Base-by-base conservation (phyloP, 2,113 vertebrate species). In the Haemorhous mexicanus region DNA sequence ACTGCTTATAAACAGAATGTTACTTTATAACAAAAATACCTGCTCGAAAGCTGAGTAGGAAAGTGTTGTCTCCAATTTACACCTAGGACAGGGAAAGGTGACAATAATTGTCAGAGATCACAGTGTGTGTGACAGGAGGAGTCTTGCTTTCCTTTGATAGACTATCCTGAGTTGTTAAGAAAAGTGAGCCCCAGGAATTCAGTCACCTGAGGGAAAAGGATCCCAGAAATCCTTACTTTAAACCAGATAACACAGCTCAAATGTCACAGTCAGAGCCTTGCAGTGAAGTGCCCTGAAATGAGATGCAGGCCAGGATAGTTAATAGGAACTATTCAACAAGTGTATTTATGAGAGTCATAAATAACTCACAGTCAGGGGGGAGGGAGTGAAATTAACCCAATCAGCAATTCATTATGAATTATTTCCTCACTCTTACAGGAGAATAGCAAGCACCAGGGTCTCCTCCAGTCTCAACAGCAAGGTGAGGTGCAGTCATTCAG, bases 331-430 rank as follows among this genome's bases (percentile, higher is more conserved):
- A 53, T 82, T 92, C 66, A 64, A 68, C 47, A 82, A 79, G 28
- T 72, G 7, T 53, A 49, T 92, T 95, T 89, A 96, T 72, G 84
- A 81, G 89, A 73, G 53, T 89, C 94, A 76, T 96, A 93, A 97
- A 95, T 95, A 91, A 84, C 61, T 73, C 74, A 46, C 80, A 89
- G 79, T 73, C 16, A 85, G 53, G n/a, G 49, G 89, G 82, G 43
- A 83, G 62, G 44, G 81, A 95, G 58, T 76, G 62, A 93, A 89
- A 95, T 93, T 93, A 95, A 91, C 70, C 58, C 92, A 89, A 95
- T 87, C 82, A 93, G 63, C 33, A 76, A 87, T 84, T 76, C 41
- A 61, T 93, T 89, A 74, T 77, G 47, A 93, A 75, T 81, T 94
- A 84, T 81, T 93, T 85, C 18, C 21, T 94, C 9, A 1, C 37